A percentile compares a stretch with the other conserved stretches of the same genome.
phyloP scores from a whole-genome alignment of 2,888 invertebrate species.

The Steinernema scapterisci region DNA sequence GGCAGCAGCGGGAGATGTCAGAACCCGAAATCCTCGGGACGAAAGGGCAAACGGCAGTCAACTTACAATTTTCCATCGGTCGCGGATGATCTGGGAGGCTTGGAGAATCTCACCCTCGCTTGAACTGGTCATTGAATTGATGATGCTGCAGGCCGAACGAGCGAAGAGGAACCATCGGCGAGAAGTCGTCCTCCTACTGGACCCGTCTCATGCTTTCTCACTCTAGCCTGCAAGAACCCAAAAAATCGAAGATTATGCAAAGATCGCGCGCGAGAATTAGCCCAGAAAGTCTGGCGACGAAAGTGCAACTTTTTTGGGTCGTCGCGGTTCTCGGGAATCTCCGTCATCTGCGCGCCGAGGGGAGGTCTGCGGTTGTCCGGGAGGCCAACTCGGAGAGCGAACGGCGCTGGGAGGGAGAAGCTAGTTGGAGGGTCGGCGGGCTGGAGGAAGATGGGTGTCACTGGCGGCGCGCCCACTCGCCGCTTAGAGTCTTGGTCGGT shows the following conservation, averaged over 20 bases:
- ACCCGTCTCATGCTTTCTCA: slow-evolving; percentile 26
- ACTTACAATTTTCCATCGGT: slow-evolving; percentile 94
- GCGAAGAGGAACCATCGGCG: slow-evolving; percentile 16
- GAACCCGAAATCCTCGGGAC: neutral
- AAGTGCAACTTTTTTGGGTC: slow-evolving; percentile 17
- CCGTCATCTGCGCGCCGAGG: neutral
- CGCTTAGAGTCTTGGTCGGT: slow-evolving; percentile 21
- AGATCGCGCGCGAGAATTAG: slow-evolving; percentile 5
- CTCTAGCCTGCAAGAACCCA: slow-evolving; percentile 1
- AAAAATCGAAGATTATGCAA: slow-evolving; percentile 11
- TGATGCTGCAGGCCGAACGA: slow-evolving; percentile 8
- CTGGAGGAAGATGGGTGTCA: neutral
- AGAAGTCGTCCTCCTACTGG: slow-evolving; percentile 23
- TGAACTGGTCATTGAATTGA: slow-evolving; percentile 65
- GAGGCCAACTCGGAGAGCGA: neutral
- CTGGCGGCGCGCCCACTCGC: slow-evolving; percentile 31
- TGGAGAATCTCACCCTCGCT: slow-evolving; percentile 68
- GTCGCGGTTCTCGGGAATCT: neutral
- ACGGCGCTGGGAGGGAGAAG: neutral
- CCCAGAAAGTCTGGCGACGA: slow-evolving; percentile 3
- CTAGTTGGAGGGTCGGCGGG: neutral
- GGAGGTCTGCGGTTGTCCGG: slow-evolving; percentile 11
- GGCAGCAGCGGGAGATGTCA: neutral
- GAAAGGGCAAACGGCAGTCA: neutral
- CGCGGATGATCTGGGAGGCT: slow-evolving; percentile 70